Evolutionary conservation across 2,113 vertebrate species (phyloP), one percentile per base, ranked within the genome.

Genomic region (Siphamia tubifer): DNA sequence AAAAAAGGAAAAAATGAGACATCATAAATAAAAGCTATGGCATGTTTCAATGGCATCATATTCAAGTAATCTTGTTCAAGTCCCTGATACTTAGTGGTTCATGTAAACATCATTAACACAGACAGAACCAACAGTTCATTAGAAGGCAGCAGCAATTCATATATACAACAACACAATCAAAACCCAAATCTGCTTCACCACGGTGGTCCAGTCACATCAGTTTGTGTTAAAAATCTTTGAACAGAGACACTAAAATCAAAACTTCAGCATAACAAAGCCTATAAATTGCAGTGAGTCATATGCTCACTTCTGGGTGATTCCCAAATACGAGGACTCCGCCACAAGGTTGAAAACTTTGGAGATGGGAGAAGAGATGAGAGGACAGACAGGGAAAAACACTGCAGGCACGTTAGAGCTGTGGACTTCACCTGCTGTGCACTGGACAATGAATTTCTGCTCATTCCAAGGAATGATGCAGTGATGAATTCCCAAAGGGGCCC

Each of bases 31-130:
- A 91, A 89, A 90, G 85, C 88, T 88, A 88, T 79, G 85, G 81
- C 82, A 81, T 73, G 88, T 82, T 88, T 90, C 89, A 90, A 91
- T 90, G 89, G 89, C 89, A 89, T 91, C 61, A 77, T 92, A 86
- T 95, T 96, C 95, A 95, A 96, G 94, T 96, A 96, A 93, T 84
- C 58, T 66, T 88, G 77, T 83, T 88, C 74, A 91, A 91, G 91
- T 94, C 93, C 94, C 94, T 95, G 94, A 95, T 90, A 85, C 63
- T 85, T 73, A 79, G 80, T 81, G 88, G 89, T 89, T 89, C 63
- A 86, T 91, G 92, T 92, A 93, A 95, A 94, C 90, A 94, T 87
- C 90, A 74, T 83, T 71, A 81, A 88, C 85, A 90, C 83, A 87
- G 86, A 88, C 79, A 87, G 82, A 90, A 73, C 83, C 83, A 82